Base-by-base conservation (phyloP, 2,888 invertebrate genomes). In the Hecatera dysodea region DNA sequence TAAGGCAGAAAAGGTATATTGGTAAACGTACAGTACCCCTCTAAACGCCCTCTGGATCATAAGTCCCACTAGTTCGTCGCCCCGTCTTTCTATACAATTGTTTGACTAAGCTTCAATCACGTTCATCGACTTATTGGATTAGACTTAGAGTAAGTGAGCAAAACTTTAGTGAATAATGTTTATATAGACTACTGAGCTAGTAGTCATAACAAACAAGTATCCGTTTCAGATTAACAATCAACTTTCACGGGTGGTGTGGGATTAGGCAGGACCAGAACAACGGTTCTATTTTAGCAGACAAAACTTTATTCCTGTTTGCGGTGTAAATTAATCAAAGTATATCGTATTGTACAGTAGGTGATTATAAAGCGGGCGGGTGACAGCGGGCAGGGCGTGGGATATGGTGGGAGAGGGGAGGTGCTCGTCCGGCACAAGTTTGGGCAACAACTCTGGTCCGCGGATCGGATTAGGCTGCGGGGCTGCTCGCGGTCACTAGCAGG, bases 271-370 rank as follows among this genome's bases (percentile, higher is more conserved):
- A 86, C 85, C 87, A 88, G 87, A 93, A 93, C 95, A 93, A 90
- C 92, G 90, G 87, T 93, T 91, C 91, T 89, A 90, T 94, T 94
- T 94, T 92, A 94, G 90, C 90, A 87, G 85, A 85, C 90, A 81
- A 93, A 95, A 94, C 90, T 94, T 95, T 92, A 91, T 91, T 92
- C 87, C 89, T 88, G 88, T 87, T 81, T 94, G 94, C 84, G 94
- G 94, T 92, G 90, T 91, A 92, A 94, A 94, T 94, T 93, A 95
- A 94, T 95, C 94, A 94, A 94, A 93, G 93, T 93, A 91, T 92
- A 92, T 93, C 87, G 88, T 85, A 85, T 82, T 86, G 84, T 91
- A 88, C 89, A 90, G 92, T 91, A 86, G 89, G 89, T 89, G 91
- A 94, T 94, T 94, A 94, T 93, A 93, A 92, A 91, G 90, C 87